Conservation (phyloP, 1,140 invertebrate species). For the Sitobion miscanthi region DNA sequence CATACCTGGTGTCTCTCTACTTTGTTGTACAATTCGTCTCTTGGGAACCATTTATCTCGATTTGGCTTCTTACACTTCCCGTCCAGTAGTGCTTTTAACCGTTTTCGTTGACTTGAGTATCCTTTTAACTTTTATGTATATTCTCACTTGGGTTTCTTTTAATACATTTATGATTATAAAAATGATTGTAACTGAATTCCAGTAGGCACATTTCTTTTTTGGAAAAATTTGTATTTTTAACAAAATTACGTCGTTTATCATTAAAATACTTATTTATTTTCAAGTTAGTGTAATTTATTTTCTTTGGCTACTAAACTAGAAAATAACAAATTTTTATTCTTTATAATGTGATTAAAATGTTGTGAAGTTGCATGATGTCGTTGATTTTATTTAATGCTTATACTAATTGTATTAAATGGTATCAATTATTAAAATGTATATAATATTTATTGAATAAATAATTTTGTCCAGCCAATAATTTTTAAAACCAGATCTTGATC, state of each 20-base stretch:
- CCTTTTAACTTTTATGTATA: conserved; percentile 47
- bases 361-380: neutral
- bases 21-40: conserved; percentile 42
- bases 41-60: conserved; percentile 50
- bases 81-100: conserved; percentile 21
- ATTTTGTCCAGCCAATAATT: too few relatives aligned
- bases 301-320: neutral
- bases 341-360: neutral
- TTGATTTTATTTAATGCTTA: neutral
- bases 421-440: neutral
- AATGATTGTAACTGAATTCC: neutral
- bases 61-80: conserved; percentile 47
- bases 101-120: conserved; percentile 32
- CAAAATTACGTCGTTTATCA: neutral
- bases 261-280: neutral
- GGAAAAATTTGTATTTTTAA: neutral
- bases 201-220: neutral
- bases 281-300: neutral
- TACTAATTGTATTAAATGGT: neutral
- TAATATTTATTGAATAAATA: neutral
- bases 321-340: neutral
- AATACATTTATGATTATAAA: neutral
- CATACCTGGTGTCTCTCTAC: conserved; percentile 42
- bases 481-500: too few relatives aligned
- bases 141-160: conserved; percentile 24